A percentile compares a stretch with the other conserved stretches of the same genome.
Evolutionary conservation across 1,140 invertebrate genomes (phyloP).

Genomic region (Zaprionus kolodkinae): DNA sequence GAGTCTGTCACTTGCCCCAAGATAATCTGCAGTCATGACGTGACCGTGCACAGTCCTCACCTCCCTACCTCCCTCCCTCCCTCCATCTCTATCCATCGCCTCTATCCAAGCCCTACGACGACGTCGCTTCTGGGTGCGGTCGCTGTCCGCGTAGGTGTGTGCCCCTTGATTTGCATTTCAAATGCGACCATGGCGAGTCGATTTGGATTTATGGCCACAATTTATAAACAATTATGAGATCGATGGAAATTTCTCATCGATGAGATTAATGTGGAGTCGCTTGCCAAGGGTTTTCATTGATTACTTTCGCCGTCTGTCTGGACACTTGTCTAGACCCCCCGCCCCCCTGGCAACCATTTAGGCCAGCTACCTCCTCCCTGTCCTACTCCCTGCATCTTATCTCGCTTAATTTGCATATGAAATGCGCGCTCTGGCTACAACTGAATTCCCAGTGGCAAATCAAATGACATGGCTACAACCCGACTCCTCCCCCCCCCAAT

Average conservation of each 20-base stretch:
- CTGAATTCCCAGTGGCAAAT: slow-evolving; percentile 69
- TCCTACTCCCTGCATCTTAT: slow-evolving; percentile 45
- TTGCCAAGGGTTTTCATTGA: slow-evolving; percentile 59
- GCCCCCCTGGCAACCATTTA: no score
- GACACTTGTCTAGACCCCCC: slow-evolving; percentile 64
- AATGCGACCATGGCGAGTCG: slow-evolving; percentile 32
- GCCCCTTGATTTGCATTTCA: slow-evolving; percentile 65
- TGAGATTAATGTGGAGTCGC: slow-evolving; percentile 48
- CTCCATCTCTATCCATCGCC: background rate
- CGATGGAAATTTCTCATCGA: slow-evolving; percentile 34
- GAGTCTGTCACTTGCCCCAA: slow-evolving; percentile 47
- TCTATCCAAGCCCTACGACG: slow-evolving; percentile 44
- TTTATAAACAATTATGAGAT: slow-evolving; percentile 78
- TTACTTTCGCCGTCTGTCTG: slow-evolving; percentile 56
- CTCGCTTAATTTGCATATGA: slow-evolving; percentile 79
- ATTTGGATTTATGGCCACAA: slow-evolving; percentile 65
- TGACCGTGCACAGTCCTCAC: slow-evolving; percentile 20
- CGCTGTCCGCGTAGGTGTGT: slow-evolving; percentile 52
- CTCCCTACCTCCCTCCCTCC: no score
- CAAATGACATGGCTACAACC: slow-evolving; percentile 67
- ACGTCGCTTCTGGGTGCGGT: slow-evolving; percentile 54
- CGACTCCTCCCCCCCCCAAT: no score
- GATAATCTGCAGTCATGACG: slow-evolving; percentile 65
- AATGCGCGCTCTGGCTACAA: slow-evolving; percentile 62
- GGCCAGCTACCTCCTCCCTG: no score